These are phyloP conservation scores for Contarinia nasturtii DNA, from an alignment of 1,140 invertebrate species.

Conservation along the genomic window DNA sequence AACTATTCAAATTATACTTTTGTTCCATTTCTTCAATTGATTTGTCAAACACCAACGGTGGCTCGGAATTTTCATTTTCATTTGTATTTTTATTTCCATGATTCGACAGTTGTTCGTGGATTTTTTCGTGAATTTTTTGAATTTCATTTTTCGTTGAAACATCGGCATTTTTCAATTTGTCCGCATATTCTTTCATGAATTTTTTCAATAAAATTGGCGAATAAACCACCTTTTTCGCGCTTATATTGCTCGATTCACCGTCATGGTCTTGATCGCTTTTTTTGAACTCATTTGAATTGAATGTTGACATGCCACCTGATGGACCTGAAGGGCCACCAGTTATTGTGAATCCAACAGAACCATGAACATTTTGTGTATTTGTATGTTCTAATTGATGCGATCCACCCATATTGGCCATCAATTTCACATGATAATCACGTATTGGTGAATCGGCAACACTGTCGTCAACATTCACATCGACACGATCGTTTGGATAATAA, in stretches of 20 bases:
- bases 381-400: not conserved
- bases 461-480: not conserved
- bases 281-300: not conserved
- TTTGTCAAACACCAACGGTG: conserved; percentile 7
- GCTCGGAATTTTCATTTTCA: not conserved
- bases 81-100: conserved; percentile 1
- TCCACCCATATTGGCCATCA: not conserved
- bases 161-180: conserved; percentile 31
- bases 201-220: conserved; percentile 31
- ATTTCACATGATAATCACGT: not conserved
- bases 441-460: not conserved
- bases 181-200: conserved; percentile 33
- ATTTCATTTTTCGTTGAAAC: conserved; percentile 23
- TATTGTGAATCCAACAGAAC: not conserved
- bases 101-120: conserved; percentile 11
- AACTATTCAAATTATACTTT: conserved; percentile 25
- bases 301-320: not conserved
- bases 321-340: not conserved
- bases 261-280: conserved; percentile 4
- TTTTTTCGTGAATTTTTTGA: conserved; percentile 24
- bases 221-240: conserved; percentile 18
- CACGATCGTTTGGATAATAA: not conserved
- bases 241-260: conserved; percentile 18
- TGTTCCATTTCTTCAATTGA: conserved; percentile 17
- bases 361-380: not conserved